These are phyloP conservation scores for Liposcelis brunnea DNA, from an alignment of 2,888 invertebrate genomes.

Conservation along the genomic window DNA sequence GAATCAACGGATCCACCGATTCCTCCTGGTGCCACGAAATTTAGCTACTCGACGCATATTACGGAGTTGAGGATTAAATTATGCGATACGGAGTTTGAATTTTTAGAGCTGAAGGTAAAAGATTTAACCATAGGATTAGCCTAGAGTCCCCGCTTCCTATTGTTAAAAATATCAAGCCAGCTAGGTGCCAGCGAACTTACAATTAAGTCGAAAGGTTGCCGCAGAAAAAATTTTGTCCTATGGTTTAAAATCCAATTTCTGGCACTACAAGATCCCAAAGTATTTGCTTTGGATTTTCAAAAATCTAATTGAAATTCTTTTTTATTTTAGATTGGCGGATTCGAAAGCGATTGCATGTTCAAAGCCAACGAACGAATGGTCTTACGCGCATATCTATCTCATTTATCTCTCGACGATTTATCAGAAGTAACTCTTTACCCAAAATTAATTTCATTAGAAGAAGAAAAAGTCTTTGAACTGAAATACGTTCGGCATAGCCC, in stretches of 20 bases:
- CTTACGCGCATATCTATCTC: constrained; percentile 47
- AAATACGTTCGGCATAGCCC: constrained; percentile 57
- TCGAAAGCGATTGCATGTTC: constrained; percentile 61
- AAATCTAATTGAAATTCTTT: background rate
- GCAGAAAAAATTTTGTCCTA: too few relatives aligned
- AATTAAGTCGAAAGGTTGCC: too few relatives aligned
- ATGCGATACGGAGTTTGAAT: constrained; percentile 51
- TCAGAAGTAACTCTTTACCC: constrained; percentile 57
- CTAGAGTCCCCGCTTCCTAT: too few relatives aligned
- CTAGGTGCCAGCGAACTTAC: too few relatives aligned
- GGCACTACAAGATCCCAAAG: too few relatives aligned
- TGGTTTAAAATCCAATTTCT: too few relatives aligned
- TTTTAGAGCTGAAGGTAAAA: constrained; percentile 43
- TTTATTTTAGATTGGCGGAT: constrained; percentile 26
- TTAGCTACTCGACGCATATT: constrained; percentile 49
- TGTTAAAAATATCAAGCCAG: too few relatives aligned
- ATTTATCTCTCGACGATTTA: constrained; percentile 51
- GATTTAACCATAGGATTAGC: too few relatives aligned
- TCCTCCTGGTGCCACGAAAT: constrained; percentile 56
- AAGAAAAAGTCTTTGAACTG: constrained; percentile 61
- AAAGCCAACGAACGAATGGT: constrained; percentile 61
- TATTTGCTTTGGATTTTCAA: too few relatives aligned
- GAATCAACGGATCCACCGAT: constrained; percentile 43
- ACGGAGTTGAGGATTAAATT: constrained; percentile 44
- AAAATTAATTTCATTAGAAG: constrained; percentile 56